Conservation (phyloP, 2,113 vertebrate species). For the Solea senegalensis region DNA sequence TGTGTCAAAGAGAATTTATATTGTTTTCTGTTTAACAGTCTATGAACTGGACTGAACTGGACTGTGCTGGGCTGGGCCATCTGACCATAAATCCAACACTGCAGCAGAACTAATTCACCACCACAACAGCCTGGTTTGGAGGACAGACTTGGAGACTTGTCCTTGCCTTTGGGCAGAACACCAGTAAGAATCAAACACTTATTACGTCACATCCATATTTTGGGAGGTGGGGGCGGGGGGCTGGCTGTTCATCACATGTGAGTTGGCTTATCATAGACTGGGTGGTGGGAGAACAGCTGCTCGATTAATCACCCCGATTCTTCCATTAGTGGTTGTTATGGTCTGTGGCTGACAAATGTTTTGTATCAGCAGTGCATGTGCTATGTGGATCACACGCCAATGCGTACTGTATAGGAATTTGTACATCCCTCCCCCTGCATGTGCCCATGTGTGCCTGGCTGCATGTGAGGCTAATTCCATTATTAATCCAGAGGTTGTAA, state of each 20-base stretch:
- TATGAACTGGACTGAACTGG: slow-evolving; percentile 22
- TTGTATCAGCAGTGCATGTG: slow-evolving; percentile 33
- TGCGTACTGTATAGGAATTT: slow-evolving; percentile 3
- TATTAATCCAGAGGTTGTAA: slow-evolving; percentile 43
- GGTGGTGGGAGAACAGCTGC: slow-evolving; percentile 54
- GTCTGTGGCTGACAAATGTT: slow-evolving; percentile 52
- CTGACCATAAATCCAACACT: slow-evolving; percentile 31
- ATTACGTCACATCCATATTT: slow-evolving; percentile 33
- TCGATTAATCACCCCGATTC: slow-evolving; percentile 54
- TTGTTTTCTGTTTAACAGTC: slow-evolving; percentile 26
- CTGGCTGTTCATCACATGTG: slow-evolving; percentile 32
- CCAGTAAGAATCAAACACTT: slow-evolving; percentile 13
- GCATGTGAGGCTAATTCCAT: slow-evolving; percentile 21
- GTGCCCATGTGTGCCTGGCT: slow-evolving; percentile 5
- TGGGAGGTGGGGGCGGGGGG: not conserved
- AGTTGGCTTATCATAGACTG: slow-evolving; percentile 40
- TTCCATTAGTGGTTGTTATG: slow-evolving; percentile 60
- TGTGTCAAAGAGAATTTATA: slow-evolving; percentile 32
- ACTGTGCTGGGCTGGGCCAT: slow-evolving; percentile 20
- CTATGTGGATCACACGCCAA: slow-evolving; percentile 31
- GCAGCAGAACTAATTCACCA: slow-evolving; percentile 37
- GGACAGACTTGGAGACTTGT: slow-evolving; percentile 35
- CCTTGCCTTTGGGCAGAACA: slow-evolving; percentile 42
- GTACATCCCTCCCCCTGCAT: not conserved
- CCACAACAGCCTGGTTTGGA: slow-evolving; percentile 49